Evolutionary conservation across 2,797 vertebrate species (phyloP).

Genomic region (Myiotriccus ornatus): DNA sequence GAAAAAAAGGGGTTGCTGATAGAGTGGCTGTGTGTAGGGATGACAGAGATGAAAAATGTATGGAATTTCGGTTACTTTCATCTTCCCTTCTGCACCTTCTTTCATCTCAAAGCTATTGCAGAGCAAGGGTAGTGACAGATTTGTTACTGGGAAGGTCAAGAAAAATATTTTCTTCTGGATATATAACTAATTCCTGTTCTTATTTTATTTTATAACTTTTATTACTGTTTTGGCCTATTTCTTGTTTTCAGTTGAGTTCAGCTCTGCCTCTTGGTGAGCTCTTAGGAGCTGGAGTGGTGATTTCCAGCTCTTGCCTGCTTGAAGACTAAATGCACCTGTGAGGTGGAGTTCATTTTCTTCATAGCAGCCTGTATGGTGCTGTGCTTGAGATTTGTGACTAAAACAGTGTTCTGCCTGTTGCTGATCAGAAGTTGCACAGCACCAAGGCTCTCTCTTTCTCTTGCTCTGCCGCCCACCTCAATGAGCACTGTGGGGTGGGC

Average conservation of each 20-base stretch:
- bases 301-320: background rate
- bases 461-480: background rate
- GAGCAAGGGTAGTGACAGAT: background rate
- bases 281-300: background rate
- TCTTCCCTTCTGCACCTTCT: slow-evolving; percentile 6
- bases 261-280: background rate
- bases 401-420: background rate
- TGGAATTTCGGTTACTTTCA: slow-evolving; percentile 43
- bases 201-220: background rate
- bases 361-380: background rate
- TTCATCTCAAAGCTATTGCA: background rate
- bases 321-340: background rate
- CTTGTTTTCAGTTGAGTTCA: background rate
- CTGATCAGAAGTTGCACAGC: background rate
- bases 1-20: background rate
- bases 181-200: slow-evolving; percentile 9
- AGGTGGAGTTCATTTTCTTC: background rate
- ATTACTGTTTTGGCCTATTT: background rate
- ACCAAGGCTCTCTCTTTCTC: background rate
- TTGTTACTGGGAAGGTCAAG: slow-evolving; percentile 19
- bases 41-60: slow-evolving; percentile 36
- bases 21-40: background rate
- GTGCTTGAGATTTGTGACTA: background rate
- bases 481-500: accelerated
- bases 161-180: slow-evolving; percentile 15